Conservation (phyloP, 2,113 vertebrate genomes). For the Crocuta crocuta region DNA sequence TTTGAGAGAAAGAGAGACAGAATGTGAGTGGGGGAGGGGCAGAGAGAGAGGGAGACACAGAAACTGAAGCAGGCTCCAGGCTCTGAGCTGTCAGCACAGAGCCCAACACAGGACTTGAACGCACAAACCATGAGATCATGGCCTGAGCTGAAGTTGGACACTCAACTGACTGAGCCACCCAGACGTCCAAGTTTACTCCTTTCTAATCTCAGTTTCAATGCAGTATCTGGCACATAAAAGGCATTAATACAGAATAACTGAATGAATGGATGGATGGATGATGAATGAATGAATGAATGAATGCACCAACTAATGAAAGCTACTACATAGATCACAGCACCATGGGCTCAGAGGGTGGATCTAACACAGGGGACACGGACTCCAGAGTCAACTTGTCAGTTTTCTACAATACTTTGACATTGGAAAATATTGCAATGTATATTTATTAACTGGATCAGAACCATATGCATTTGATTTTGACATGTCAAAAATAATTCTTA, state of each 20-base stretch:
- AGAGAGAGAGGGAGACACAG: no score
- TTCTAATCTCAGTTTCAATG: background rate
- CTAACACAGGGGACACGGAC: background rate
- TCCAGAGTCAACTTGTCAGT: background rate
- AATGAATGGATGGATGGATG: background rate
- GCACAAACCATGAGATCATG: no score
- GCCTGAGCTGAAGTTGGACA: no score
- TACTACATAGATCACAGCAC: background rate
- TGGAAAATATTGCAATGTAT: background rate
- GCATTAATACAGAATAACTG: background rate
- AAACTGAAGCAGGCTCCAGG: no score
- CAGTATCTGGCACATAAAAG: background rate
- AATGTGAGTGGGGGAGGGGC: no score
- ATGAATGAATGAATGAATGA: background rate
- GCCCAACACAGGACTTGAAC: no score
- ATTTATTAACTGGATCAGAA: background rate
- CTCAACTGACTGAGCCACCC: no score
- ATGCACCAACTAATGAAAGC: background rate
- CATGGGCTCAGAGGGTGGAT: background rate
- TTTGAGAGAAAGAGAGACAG: no score
- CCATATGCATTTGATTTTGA: background rate
- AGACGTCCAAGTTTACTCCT: background rate
- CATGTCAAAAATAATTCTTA: slow-evolving; percentile 26
- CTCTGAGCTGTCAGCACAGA: no score
- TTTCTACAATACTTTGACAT: background rate